Conservation (phyloP, 2,888 invertebrate species). For the Melinaea marsaeus region DNA sequence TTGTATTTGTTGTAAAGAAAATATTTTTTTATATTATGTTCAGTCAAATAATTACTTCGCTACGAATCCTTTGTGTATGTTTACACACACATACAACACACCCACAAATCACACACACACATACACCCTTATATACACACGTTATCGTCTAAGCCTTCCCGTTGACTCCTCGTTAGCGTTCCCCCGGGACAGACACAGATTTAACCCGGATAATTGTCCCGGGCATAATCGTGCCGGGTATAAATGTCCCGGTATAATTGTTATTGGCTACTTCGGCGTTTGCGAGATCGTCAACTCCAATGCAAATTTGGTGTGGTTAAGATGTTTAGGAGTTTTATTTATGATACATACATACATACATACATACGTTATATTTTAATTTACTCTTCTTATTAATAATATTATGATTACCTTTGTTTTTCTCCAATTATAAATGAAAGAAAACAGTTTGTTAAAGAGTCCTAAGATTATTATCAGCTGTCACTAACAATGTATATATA, state of each 20-base stretch:
- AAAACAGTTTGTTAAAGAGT: too few relatives aligned
- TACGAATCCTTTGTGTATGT: not conserved
- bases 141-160: conserved; percentile 40
- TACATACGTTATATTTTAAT: not conserved
- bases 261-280: conserved; percentile 32
- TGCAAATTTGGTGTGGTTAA: conserved; percentile 4
- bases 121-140: conserved; percentile 37
- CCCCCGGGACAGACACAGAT: conserved; percentile 26
- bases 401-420: too few relatives aligned
- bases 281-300: conserved; percentile 4
- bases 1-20: too few relatives aligned
- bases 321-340: not conserved
- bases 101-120: not conserved
- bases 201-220: conserved; percentile 29
- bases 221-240: conserved; percentile 32
- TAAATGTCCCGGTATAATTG: conserved; percentile 31
- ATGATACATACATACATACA: not conserved
- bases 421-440: too few relatives aligned
- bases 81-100: not conserved
- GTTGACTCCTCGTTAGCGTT: conserved; percentile 60
- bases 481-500: too few relatives aligned
- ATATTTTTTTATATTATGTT: too few relatives aligned
- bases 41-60: not conserved
- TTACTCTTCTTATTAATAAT: too few relatives aligned
- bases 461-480: too few relatives aligned